Evolutionary conservation across 2,113 vertebrate species (phyloP), one percentile per base, ranked within the genome.

Genomic region (Indri indri): DNA sequence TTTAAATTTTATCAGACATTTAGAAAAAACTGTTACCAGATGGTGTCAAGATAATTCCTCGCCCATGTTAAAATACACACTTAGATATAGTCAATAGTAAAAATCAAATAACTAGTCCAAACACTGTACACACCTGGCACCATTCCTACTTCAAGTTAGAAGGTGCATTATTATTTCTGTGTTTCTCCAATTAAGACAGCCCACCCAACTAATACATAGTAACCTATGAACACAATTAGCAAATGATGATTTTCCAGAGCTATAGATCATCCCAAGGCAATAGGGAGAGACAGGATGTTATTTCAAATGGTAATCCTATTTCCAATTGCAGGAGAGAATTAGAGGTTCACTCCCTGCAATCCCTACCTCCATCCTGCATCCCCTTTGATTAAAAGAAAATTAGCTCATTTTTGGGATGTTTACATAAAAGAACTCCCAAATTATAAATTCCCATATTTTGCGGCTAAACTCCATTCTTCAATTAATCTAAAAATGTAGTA

Each of bases 1-100:
- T 99, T 99, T 99, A 99, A 98, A 98, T 98, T 97, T 98, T 98
- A 98, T 99, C 99, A 99, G 97, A 98, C 98, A 98, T 98, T 47
- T 47, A 76, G 30, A 30, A 74, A 98, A 98, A 98, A 98, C 98
- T 98, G 98, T 98, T 98, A 97, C 98, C 99, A 99, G 98, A 98
- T 97, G 98, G 98, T 98, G 97, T 98, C 98, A 97, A 92, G 97
- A 97, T 98, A 97, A 98, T 98, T 97, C 79, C 70, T 97, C 97
- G n/a, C 97, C 59, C 76, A 95, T 95, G 94, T 94, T 98, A 88
- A 87, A 96, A 96, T 96, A 97, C 94, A 90, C 59, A 92, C 96
- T 97, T 96, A 89, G 96, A 96, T 79, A 97, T 8, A 97, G 96
- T 97, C 77, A 77, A 79, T 59, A 77, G 59, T 32, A 11, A 94